Evolutionary conservation across 2,797 vertebrate genomes (phyloP).

Genomic region (Pristis pectinata): DNA sequence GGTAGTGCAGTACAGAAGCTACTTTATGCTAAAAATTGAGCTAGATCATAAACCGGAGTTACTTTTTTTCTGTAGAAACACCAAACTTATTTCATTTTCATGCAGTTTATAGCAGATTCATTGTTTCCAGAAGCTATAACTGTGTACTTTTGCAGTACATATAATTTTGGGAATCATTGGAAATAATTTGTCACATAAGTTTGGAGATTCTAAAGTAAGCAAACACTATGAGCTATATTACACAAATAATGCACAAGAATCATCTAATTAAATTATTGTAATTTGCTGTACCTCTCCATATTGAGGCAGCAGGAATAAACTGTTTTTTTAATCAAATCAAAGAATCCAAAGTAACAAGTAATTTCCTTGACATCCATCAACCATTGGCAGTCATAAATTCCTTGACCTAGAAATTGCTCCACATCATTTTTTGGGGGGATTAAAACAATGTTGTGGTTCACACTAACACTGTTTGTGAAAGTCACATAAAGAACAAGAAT

Average conservation of each 20-base stretch:
- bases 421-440: too few species aligned
- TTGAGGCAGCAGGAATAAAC: neutral
- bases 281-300: neutral
- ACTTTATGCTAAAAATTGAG: slow-evolving; percentile 60
- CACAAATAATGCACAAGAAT: neutral
- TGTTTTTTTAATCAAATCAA: neutral
- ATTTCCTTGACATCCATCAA: too few species aligned
- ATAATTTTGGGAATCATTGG: neutral
- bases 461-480: too few species aligned
- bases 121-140: neutral
- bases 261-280: neutral
- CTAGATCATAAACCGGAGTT: slow-evolving; percentile 58
- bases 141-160: neutral
- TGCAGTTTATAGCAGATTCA: slow-evolving; percentile 42
- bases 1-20: slow-evolving; percentile 52
- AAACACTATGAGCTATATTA: neutral
- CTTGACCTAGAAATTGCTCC: too few species aligned
- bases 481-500: too few species aligned
- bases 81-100: slow-evolving; percentile 61
- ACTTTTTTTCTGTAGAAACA: slow-evolving; percentile 50
- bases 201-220: neutral
- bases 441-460: too few species aligned
- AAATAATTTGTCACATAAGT: neutral
- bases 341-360: neutral
- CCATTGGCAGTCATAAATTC: too few species aligned